phyloP scores from a whole-genome alignment of 2,113 vertebrate genomes.

The Cygnus buccinator region DNA sequence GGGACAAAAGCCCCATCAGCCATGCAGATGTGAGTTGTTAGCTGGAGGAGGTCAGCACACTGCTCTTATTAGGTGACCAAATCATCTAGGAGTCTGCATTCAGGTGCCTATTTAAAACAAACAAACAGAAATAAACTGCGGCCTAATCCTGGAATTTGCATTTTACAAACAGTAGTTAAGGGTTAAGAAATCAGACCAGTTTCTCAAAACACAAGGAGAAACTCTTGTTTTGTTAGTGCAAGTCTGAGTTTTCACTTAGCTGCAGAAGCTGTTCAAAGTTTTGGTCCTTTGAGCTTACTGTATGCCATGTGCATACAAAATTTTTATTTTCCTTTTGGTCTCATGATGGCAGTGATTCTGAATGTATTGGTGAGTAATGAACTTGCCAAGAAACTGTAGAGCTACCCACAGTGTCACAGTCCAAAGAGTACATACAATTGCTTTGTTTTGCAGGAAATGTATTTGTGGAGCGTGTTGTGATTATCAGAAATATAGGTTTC shows the following conservation, averaged over 20 bases:
- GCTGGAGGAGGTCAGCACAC: no score
- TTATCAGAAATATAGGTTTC: not conserved
- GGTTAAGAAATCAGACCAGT: not conserved
- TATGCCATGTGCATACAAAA: not conserved
- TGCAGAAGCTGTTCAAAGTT: not conserved
- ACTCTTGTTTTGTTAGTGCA: not conserved
- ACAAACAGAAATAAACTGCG: not conserved
- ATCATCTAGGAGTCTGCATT: not conserved
- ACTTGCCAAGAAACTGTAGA: not conserved
- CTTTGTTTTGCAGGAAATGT: not conserved
- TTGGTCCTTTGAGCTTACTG: not conserved
- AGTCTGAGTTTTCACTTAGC: not conserved
- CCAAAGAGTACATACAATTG: not conserved
- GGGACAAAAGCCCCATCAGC: not conserved
- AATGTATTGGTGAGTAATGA: not conserved
- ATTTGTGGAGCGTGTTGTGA: not conserved
- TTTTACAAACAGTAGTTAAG: not conserved
- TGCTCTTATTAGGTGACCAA: not conserved
- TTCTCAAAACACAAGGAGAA: not conserved
- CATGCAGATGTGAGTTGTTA: fast-evolving
- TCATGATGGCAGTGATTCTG: not conserved
- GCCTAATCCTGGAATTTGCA: not conserved
- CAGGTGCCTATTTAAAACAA: not conserved
- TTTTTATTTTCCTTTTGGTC: not conserved
- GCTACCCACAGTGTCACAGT: not conserved